Evolutionary conservation across 2,797 vertebrate species (phyloP).

Genomic region (Artibeus jamaicensis): DNA sequence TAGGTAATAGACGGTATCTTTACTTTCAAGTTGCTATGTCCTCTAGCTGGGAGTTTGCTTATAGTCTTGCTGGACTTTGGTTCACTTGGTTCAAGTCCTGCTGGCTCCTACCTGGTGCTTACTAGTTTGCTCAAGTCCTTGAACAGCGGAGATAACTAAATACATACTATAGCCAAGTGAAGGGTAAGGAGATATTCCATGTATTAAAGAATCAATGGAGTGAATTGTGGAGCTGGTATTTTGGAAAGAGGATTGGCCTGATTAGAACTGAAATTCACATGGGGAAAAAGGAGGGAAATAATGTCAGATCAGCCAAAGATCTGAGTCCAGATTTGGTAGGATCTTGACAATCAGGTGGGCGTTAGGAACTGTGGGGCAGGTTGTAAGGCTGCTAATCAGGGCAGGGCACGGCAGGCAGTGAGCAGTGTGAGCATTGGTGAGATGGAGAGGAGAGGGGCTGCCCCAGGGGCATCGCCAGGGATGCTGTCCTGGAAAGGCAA

Average conservation of each 20-base stretch:
- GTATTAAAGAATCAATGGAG: background rate
- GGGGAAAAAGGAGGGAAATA: background rate
- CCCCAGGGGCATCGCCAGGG: background rate
- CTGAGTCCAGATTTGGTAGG: background rate
- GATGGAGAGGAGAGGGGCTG: background rate
- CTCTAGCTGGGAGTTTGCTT: background rate
- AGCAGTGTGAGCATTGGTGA: background rate
- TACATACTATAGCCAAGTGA: background rate
- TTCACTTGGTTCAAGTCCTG: background rate
- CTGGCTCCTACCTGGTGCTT: background rate
- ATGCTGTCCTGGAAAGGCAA: background rate
- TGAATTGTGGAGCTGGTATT: background rate
- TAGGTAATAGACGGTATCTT: background rate
- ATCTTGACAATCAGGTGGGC: background rate
- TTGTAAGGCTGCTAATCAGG: background rate
- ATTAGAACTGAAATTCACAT: constrained; percentile 9
- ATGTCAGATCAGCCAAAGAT: background rate
- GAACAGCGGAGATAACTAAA: background rate
- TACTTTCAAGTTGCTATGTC: background rate
- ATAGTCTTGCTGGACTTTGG: background rate
- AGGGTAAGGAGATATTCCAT: background rate
- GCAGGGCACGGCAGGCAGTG: no score
- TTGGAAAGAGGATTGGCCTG: background rate
- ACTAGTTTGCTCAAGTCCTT: background rate
- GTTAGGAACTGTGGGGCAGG: background rate